Conservation (phyloP, 2,797 vertebrate genomes). For the Catostomus latipinnis region DNA sequence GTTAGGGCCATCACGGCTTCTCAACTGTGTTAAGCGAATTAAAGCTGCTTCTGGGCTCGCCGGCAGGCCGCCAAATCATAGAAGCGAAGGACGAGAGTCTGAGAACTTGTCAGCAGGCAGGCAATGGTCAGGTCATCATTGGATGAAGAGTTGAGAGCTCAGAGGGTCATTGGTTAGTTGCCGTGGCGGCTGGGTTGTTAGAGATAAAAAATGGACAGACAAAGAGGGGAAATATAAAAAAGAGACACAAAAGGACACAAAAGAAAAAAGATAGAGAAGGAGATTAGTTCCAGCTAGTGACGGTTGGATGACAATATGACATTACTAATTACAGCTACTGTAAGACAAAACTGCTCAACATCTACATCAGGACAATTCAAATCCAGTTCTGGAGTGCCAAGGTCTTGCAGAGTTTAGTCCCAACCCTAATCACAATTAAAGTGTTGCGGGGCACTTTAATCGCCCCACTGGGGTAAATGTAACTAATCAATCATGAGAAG, state of each 20-base stretch:
- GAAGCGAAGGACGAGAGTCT: constrained; percentile 96
- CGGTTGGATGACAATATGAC: constrained; percentile 99
- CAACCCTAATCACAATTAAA: too few relatives aligned
- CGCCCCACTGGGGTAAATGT: too few relatives aligned
- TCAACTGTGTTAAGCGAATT: constrained; percentile 84
- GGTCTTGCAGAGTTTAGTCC: too few relatives aligned
- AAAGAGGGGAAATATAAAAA: constrained; percentile 78
- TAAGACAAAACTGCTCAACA: constrained; percentile 66
- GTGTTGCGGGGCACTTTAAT: too few relatives aligned
- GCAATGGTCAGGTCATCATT: constrained; percentile 99
- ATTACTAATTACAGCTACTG: constrained; percentile 92
- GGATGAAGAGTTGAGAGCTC: constrained; percentile 99
- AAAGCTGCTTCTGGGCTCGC: constrained; percentile 84
- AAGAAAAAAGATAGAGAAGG: constrained; percentile 98
- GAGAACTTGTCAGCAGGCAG: constrained; percentile 98
- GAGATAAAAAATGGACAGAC: constrained; percentile 77
- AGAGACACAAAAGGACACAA: constrained; percentile 82
- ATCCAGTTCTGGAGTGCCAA: too few relatives aligned
- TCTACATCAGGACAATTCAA: constrained; percentile 40
- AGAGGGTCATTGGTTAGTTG: constrained; percentile 99
- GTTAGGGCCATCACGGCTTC: constrained; percentile 59
- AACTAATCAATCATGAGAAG: too few relatives aligned
- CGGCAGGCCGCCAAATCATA: constrained; percentile 84
- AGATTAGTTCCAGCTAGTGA: constrained; percentile 99
- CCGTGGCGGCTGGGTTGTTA: constrained; percentile 99